Conservation (phyloP, 2,797 vertebrate species). For the Cyprinodon diabolis region DNA sequence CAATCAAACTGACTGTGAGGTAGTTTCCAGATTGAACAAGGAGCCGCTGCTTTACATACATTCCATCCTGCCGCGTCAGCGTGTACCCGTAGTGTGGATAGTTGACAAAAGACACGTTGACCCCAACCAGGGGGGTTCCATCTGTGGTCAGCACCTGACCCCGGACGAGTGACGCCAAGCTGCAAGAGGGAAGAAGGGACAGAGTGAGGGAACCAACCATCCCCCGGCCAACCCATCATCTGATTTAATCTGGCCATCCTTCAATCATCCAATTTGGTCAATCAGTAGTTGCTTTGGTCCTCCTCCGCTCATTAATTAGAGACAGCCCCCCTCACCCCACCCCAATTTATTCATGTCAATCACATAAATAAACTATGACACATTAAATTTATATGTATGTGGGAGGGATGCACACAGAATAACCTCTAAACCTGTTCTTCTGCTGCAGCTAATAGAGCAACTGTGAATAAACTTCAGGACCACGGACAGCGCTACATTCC, state of each 20-base stretch:
- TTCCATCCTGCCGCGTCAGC: conserved; percentile 98
- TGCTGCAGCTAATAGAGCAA: conserved; percentile 19
- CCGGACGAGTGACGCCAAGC: conserved; percentile 95
- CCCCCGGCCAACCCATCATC: conserved; percentile 63
- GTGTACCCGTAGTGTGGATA: conserved; percentile 98
- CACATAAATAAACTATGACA: conserved; percentile 64
- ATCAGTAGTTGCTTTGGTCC: conserved; percentile 59
- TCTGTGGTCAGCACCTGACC: conserved; percentile 98
- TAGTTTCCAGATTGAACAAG: conserved; percentile 54
- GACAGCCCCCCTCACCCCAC: conserved; percentile 50
- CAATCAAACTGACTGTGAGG: conserved; percentile 52
- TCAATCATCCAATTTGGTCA: conserved; percentile 71
- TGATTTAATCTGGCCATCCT: conserved; percentile 63
- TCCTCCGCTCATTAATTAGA: conserved; percentile 70
- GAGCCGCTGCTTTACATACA: conserved; percentile 85
- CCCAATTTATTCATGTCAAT: conserved; percentile 61
- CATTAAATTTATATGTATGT: conserved; percentile 29
- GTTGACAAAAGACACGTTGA: conserved; percentile 99
- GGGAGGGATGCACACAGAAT: conserved; percentile 18
- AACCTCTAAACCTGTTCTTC: conserved; percentile 48
- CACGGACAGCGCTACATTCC: conserved; percentile 35
- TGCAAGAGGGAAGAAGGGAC: conserved; percentile 72
- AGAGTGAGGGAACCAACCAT: conserved; percentile 42
- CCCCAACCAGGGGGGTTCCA: conserved; percentile 96
- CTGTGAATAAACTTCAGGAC: conserved; percentile 40